Evolutionary conservation across 2,888 invertebrate genomes (phyloP).

Genomic region (Baccha elongata): DNA sequence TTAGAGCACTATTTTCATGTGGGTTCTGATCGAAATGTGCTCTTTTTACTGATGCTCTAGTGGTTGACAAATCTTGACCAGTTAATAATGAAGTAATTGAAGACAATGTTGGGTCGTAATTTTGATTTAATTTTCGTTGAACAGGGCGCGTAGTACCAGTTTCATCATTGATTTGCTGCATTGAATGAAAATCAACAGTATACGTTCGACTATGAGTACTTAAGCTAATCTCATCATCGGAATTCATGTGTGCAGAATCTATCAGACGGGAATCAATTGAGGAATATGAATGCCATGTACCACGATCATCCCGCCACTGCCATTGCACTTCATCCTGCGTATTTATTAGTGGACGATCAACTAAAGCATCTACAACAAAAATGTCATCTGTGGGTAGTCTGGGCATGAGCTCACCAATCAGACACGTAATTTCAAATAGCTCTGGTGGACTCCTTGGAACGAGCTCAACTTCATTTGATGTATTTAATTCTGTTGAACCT

Average conservation of each 20-base stretch:
- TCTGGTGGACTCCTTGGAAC: constrained; percentile 97
- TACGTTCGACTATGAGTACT: constrained; percentile 96
- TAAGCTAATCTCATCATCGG: constrained; percentile 97
- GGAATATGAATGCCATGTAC: constrained; percentile 96
- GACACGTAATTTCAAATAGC: constrained; percentile 97
- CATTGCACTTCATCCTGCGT: constrained; percentile 92
- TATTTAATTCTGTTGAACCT: constrained; percentile 88
- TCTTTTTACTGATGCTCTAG: constrained; percentile 73
- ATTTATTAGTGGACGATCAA: constrained; percentile 88
- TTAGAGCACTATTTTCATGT: constrained; percentile 32
- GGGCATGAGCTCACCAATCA: constrained; percentile 99
- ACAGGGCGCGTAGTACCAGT: constrained; percentile 97
- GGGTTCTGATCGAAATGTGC: constrained; percentile 31
- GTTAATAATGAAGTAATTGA: constrained; percentile 57
- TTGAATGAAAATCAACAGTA: constrained; percentile 97
- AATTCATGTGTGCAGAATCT: constrained; percentile 96
- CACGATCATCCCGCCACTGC: constrained; percentile 99
- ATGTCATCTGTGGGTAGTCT: constrained; percentile 97
- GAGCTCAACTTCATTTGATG: constrained; percentile 88
- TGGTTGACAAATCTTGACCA: constrained; percentile 79
- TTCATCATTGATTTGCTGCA: constrained; percentile 99
- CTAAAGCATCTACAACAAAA: constrained; percentile 94
- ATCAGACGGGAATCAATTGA: constrained; percentile 96
- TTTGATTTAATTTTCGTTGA: constrained; percentile 89
- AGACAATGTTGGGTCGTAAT: constrained; percentile 82